Evolutionary conservation across 1,140 invertebrate species (phyloP).

Genomic region (Bombus cullumanus): DNA sequence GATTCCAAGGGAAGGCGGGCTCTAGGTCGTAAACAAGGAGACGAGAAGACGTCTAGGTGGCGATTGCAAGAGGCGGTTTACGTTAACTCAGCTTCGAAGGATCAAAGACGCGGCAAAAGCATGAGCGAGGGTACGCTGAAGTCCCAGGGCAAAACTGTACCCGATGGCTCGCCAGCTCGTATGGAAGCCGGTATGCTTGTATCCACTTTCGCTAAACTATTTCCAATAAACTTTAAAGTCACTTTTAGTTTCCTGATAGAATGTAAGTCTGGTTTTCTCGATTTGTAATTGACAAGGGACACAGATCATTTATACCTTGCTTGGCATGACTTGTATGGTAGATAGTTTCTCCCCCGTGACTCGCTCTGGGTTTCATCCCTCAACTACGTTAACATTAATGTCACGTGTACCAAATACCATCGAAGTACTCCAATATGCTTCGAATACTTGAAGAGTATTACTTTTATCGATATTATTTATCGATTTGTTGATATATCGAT

Average conservation of each 20-base stretch:
- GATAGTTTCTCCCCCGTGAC: not conserved
- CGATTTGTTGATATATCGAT: no score
- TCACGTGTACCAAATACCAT: no score
- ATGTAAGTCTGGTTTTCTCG: not conserved
- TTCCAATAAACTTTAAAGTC: no score
- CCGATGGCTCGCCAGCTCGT: slow-evolving; percentile 69
- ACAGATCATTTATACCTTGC: not conserved
- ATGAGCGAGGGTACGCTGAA: slow-evolving; percentile 73
- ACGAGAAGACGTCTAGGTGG: slow-evolving; percentile 15
- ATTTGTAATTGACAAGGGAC: not conserved
- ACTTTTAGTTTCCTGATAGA: no score
- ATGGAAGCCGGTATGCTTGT: slow-evolving; percentile 71
- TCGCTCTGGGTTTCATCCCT: not conserved
- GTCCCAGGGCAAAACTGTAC: slow-evolving; percentile 57
- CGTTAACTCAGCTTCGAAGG: slow-evolving; percentile 24
- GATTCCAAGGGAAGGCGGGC: not conserved
- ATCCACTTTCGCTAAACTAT: not conserved
- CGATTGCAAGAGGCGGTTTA: slow-evolving; percentile 36
- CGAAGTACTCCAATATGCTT: no score
- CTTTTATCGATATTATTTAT: no score
- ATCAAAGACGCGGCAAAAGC: slow-evolving; percentile 60
- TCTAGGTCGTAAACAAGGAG: not conserved
- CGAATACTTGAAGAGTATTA: no score
- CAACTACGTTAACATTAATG: not conserved
- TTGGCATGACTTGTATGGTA: not conserved